phyloP scores from a whole-genome alignment of 2,888 invertebrate species.

The Trileptium ribeirensis region DNA sequence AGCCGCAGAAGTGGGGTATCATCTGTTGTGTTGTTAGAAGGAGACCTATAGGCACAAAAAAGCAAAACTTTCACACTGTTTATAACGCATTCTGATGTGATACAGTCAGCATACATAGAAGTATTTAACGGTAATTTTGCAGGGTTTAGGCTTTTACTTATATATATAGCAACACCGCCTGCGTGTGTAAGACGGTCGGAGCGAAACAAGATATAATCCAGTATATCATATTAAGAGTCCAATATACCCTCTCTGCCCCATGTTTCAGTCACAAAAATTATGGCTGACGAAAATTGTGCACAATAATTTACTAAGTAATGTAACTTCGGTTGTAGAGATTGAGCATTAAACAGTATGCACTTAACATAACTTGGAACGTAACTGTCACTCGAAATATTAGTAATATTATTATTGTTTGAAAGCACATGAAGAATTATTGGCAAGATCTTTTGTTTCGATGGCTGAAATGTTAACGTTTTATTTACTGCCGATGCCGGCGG shows the following conservation, averaged over 20 bases:
- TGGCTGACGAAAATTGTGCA: neutral
- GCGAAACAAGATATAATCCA: neutral
- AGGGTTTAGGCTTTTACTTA: neutral
- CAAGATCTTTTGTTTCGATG: no score
- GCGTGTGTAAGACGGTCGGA: neutral
- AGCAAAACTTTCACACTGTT: neutral
- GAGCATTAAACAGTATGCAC: neutral
- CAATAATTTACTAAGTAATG: neutral
- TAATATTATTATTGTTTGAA: no score
- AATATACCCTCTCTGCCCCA: neutral
- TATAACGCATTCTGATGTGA: neutral
- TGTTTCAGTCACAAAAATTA: neutral
- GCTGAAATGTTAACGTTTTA: no score
- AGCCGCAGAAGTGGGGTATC: neutral
- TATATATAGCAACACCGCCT: neutral
- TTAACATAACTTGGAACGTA: neutral
- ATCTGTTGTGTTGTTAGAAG: neutral
- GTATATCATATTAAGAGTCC: neutral
- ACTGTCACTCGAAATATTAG: neutral
- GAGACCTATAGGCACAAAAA: neutral
- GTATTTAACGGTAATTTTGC: neutral
- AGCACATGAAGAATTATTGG: no score
- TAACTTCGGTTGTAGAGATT: neutral
- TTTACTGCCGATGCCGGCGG: neutral
- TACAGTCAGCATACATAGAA: neutral